A percentile compares a stretch with the other conserved stretches of the same genome.
Evolutionary conservation across 2,113 vertebrate genomes (phyloP).

Genomic region (Otus sunia): DNA sequence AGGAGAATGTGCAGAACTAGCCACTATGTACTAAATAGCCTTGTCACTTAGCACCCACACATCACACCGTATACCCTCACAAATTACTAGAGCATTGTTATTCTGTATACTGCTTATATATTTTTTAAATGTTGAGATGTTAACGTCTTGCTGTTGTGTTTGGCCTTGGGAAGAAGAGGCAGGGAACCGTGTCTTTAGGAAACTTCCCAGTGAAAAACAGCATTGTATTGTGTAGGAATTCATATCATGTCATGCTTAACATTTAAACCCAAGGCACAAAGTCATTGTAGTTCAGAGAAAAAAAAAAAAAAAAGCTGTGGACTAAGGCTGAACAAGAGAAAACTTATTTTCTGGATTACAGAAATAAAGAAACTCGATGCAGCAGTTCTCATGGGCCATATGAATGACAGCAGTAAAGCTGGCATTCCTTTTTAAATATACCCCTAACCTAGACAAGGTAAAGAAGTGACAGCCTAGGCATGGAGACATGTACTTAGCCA

Average conservation of each 20-base stretch:
- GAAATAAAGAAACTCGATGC: not conserved
- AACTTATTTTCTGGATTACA: not conserved
- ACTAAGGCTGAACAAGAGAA: not conserved
- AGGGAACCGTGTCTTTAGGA: rapidly evolving
- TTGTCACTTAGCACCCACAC: not conserved
- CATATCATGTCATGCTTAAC: not conserved
- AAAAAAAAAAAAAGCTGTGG: not conserved
- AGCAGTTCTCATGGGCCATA: not conserved
- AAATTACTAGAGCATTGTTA: not conserved
- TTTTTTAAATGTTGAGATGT: not conserved
- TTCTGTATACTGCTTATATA: not conserved
- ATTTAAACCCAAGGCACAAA: not conserved
- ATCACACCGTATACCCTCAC: rapidly evolving
- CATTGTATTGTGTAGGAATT: not conserved
- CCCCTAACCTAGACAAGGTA: not conserved
- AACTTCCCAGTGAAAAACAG: not conserved
- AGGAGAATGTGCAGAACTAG: not conserved
- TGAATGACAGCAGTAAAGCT: rapidly evolving
- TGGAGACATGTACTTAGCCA: rapidly evolving
- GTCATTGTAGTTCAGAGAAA: not conserved
- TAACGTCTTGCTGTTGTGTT: not conserved
- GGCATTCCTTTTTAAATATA: not conserved
- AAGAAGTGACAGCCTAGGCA: not conserved
- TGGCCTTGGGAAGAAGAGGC: not conserved
- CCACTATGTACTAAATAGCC: not conserved